These are phyloP conservation scores for Clamator glandarius DNA, from an alignment of 2,797 vertebrate species.

Conservation along the genomic window DNA sequence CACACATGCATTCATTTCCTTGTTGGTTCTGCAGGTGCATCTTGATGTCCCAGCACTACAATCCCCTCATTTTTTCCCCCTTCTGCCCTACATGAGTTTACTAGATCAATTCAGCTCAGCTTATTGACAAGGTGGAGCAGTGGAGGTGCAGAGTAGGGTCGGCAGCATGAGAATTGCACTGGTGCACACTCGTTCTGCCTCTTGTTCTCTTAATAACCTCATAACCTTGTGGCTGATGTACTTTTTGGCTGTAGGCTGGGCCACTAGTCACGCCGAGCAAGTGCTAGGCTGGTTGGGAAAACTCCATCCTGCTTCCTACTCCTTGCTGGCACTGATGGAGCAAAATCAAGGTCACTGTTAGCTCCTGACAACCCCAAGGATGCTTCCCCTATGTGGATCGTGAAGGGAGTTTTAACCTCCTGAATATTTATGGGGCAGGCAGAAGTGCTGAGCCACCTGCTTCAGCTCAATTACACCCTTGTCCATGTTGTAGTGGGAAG, in stretches of 20 bases:
- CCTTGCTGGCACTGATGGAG: rapidly evolving
- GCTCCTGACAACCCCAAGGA: background rate
- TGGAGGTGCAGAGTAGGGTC: background rate
- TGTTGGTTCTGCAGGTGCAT: background rate
- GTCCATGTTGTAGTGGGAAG: rapidly evolving
- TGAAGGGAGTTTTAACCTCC: background rate
- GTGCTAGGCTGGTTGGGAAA: background rate
- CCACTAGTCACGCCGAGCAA: background rate
- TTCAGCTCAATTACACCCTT: rapidly evolving
- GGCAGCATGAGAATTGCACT: background rate
- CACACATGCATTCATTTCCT: background rate
- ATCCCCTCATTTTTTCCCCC: background rate
- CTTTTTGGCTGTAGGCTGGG: background rate
- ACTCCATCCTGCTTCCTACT: background rate
- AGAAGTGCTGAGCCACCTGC: background rate
- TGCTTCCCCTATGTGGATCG: rapidly evolving
- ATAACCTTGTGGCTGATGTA: no score
- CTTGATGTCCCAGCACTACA: background rate
- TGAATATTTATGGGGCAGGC: rapidly evolving
- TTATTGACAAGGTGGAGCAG: background rate
- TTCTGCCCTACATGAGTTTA: background rate
- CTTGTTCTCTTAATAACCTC: background rate
- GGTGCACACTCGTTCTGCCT: background rate
- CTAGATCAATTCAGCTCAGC: background rate
- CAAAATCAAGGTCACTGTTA: background rate